Conservation (phyloP, 1,140 invertebrate species). For the Cotesia chilonis region DNA sequence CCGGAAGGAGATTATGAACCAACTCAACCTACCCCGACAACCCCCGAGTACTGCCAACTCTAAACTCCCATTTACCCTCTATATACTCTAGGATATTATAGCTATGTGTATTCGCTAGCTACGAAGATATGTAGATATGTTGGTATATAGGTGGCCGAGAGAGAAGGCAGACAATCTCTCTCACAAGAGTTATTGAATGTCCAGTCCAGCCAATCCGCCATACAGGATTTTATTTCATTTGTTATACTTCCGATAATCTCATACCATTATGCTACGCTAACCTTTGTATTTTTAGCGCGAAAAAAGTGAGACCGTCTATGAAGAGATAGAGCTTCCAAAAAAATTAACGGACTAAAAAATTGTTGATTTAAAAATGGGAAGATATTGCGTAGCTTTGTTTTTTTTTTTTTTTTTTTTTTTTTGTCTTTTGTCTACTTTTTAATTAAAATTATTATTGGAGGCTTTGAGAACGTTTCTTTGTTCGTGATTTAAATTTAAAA, state of each 20-base stretch:
- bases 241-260: slow-evolving; percentile 24
- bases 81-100: too few relatives aligned
- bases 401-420: too few relatives aligned
- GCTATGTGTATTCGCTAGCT: too few relatives aligned
- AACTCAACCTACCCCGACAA: too few relatives aligned
- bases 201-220: slow-evolving; percentile 40
- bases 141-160: not conserved
- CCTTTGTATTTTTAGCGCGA: not conserved
- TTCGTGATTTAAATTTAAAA: too few relatives aligned
- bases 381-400: too few relatives aligned
- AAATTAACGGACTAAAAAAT: not conserved
- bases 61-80: too few relatives aligned
- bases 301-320: not conserved
- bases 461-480: too few relatives aligned
- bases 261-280: slow-evolving; percentile 3
- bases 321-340: not conserved
- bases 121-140: too few relatives aligned
- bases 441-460: too few relatives aligned
- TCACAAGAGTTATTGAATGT: slow-evolving; percentile 41
- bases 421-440: too few relatives aligned
- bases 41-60: too few relatives aligned
- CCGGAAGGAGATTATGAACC: slow-evolving; percentile 37
- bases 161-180: not conserved
- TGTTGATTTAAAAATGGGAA: not conserved
- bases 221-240: slow-evolving; percentile 42